Base-by-base conservation (phyloP, 2,797 vertebrate species). In the Syngnathus acus region DNA sequence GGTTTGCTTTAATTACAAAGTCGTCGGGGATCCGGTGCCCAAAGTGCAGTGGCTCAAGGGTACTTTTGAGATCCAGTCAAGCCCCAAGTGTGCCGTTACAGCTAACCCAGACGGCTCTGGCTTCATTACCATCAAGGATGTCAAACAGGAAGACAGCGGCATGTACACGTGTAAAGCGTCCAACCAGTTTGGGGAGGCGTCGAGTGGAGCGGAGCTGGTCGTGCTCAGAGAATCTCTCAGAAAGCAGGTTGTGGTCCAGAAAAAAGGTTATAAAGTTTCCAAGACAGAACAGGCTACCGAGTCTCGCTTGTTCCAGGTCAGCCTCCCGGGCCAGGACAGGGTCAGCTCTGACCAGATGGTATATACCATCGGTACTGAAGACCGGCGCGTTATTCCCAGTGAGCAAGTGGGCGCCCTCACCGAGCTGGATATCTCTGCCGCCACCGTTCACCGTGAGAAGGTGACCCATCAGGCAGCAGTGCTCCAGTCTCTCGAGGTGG, bases 11-110 rank as follows among this genome's bases (percentile, higher is more conserved):
- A 86, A 88, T 37, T 95, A 94, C 77, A 75, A 71, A 1, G 86
- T 90, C 14, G 62, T 67, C 39, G 95, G 94, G 13, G 83, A 91
- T 40, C 95, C 93, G 0, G 7, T 70, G 7, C 93, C 94, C 2
- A 73, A 84, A 0, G 76, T 96, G 50, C 87, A 84, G n/a, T 95
- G 96, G 94, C 93, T 93, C 83, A 94, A 84, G 71, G 93, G 89
- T n/a, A 87, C 78, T 1, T 68, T 84, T 66, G 89, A 88, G 72
- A 87, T 97, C 70, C 89, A 87, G 67, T 81, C 92, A 0, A 88
- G 78, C 53, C 83, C 74, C 0, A 88, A 74, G 57, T 90, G 57
- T 57, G 86, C 87, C n/a, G 62, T 95, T 43, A 81, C 80, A 67
- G 83, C 89, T 55, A 91, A 89, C 48, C 72, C 88, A 0, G 93